Evolutionary conservation across 2,888 invertebrate genomes (phyloP).

Genomic region (Anthophora plumipes): DNA sequence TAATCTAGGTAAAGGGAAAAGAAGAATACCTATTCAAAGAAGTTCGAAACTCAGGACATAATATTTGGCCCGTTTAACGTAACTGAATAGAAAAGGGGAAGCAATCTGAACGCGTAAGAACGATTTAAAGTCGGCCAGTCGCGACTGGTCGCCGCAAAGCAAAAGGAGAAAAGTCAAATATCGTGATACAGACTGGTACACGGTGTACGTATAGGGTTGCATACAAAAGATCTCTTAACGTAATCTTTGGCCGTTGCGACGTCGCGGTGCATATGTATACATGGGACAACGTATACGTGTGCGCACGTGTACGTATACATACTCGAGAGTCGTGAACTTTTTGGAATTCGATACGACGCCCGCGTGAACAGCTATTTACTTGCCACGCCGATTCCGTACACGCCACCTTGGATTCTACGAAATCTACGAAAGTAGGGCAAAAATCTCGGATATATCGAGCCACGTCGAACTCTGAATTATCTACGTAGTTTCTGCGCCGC

Average conservation of each 20-base stretch:
- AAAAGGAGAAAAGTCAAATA: conserved; percentile 57
- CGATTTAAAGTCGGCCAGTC: conserved; percentile 53
- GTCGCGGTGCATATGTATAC: not conserved
- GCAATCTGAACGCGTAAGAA: conserved; percentile 42
- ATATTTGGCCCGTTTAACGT: conserved; percentile 24
- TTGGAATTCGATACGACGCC: conserved; percentile 56
- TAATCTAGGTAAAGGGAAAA: not conserved
- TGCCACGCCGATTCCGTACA: conserved; percentile 50
- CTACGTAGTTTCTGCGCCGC: conserved; percentile 19
- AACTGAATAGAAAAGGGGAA: conserved; percentile 31
- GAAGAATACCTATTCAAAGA: not conserved
- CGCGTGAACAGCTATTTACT: conserved; percentile 55
- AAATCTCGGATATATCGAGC: conserved; percentile 51
- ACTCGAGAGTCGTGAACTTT: conserved; percentile 33
- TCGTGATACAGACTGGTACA: conserved; percentile 54
- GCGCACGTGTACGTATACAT: not conserved
- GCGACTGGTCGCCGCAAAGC: conserved; percentile 5
- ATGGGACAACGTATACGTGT: not conserved
- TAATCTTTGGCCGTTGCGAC: conserved; percentile 60
- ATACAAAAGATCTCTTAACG: conserved; percentile 79
- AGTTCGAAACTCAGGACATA: not conserved
- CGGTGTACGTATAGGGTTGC: conserved; percentile 75
- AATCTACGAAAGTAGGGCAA: conserved; percentile 50
- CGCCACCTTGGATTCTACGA: conserved; percentile 49
- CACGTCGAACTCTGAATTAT: conserved; percentile 53